Conservation (phyloP, 2,113 vertebrate genomes). For the Ciconia boyciana region DNA sequence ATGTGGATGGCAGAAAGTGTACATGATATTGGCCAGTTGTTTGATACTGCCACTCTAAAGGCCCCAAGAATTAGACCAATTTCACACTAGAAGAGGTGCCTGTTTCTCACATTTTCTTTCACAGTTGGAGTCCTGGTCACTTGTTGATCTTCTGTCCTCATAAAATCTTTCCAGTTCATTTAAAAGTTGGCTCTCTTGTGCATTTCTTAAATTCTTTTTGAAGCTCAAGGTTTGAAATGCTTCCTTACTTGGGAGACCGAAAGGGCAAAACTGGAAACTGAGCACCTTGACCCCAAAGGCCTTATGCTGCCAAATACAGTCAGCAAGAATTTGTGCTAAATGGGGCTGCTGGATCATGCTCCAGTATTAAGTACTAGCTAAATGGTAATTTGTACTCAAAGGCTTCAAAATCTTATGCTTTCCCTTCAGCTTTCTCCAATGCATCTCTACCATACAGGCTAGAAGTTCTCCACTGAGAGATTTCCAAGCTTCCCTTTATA, state of each 20-base stretch:
- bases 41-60: slow-evolving; percentile 55
- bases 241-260: background rate
- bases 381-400: background rate
- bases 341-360: background rate
- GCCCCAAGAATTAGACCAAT: slow-evolving; percentile 59
- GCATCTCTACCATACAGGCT: background rate
- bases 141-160: slow-evolving; percentile 63
- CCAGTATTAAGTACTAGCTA: background rate
- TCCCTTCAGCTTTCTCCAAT: background rate
- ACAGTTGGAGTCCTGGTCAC: slow-evolving; percentile 59
- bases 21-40: slow-evolving; percentile 36
- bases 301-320: slow-evolving; percentile 21
- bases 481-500: background rate
- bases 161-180: slow-evolving; percentile 69
- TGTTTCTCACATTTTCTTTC: slow-evolving; percentile 65
- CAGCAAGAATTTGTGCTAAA: background rate
- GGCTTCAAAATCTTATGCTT: background rate
- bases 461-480: background rate
- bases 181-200: slow-evolving; percentile 67
- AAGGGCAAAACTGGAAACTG: slow-evolving; percentile 34
- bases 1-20: slow-evolving; percentile 20
- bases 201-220: slow-evolving; percentile 55
- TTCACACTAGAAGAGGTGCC: slow-evolving; percentile 56
- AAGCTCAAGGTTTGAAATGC: slow-evolving; percentile 40
- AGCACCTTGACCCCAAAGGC: slow-evolving; percentile 28